Percentiles rank a stretch among this genome's conserved stretches.
These are phyloP conservation scores for Pristionchus maxplancki DNA, from an alignment of 2,888 invertebrate genomes.

Conservation along the genomic window DNA sequence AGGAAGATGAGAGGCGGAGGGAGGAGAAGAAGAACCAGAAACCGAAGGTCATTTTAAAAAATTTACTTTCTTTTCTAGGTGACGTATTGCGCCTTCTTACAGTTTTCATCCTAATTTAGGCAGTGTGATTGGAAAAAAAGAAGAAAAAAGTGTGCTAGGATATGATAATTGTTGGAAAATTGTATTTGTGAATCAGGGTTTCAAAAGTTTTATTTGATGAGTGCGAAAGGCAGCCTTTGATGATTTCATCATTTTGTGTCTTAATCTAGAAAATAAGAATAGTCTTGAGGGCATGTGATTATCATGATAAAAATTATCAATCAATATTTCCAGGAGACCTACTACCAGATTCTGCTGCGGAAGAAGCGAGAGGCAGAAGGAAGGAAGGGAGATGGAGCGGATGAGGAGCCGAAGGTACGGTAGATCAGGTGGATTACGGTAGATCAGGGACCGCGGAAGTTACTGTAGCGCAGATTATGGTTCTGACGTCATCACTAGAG, in stretches of 20 bases:
- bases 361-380: slow-evolving; percentile 34
- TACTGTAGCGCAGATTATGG: background rate
- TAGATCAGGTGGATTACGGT: background rate
- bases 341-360: slow-evolving; percentile 48
- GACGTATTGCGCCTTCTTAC: no score
- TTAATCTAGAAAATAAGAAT: no score
- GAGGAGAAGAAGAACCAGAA: slow-evolving; percentile 58
- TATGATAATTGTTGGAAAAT: background rate
- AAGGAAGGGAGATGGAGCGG: background rate
- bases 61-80: no score
- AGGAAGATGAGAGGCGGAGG: slow-evolving; percentile 55
- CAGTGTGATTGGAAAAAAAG: no score
- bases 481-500: no score
- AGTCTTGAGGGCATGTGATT: no score
- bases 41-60: slow-evolving; percentile 2
- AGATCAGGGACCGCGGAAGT: background rate
- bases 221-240: background rate
- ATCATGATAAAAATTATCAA: background rate
- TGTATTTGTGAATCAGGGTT: background rate
- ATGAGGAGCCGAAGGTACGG: background rate
- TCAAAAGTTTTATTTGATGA: background rate
- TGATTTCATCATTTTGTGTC: background rate
- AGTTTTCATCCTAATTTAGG: no score
- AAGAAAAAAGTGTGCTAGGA: no score
- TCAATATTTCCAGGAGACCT: slow-evolving; percentile 45